Conservation (phyloP, 1,140 invertebrate species). For the Andricus grossulariae region DNA sequence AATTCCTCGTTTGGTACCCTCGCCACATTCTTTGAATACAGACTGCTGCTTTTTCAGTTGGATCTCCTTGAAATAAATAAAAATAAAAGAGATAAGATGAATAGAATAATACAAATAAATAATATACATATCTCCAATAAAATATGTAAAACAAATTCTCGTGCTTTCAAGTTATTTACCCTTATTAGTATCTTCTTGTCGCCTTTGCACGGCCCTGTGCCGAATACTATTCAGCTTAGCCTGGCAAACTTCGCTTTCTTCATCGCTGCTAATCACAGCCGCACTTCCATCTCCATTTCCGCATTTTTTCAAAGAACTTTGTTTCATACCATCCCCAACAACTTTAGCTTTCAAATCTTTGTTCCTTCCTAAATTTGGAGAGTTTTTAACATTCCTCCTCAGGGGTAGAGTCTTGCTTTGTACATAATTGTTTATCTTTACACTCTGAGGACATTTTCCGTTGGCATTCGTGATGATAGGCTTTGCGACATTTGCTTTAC, state of each 20-base stretch:
- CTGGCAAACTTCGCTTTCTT: conserved; percentile 79
- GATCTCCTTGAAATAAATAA: conserved; percentile 56
- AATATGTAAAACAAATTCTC: no score
- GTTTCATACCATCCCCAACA: conserved; percentile 59
- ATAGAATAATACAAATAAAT: background rate
- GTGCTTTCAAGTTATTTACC: conserved; percentile 48
- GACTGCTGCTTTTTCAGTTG: conserved; percentile 80
- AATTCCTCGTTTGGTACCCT: conserved; percentile 88
- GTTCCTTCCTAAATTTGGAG: conserved; percentile 63
- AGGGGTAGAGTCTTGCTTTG: conserved; percentile 67
- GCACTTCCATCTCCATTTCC: conserved; percentile 50
- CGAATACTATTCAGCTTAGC: conserved; percentile 79
- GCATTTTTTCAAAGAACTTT: conserved; percentile 52
- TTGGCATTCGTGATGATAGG: conserved; percentile 61
- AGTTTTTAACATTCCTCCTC: conserved; percentile 61
- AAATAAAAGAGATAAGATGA: conserved; percentile 24
- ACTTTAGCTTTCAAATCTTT: conserved; percentile 60
- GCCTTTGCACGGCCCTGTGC: conserved; percentile 77
- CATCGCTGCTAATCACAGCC: conserved; percentile 72
- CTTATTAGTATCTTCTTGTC: conserved; percentile 73
- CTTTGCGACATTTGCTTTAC: conserved; percentile 65
- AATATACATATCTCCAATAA: background rate
- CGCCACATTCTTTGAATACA: conserved; percentile 93
- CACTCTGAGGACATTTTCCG: conserved; percentile 66
- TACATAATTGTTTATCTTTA: conserved; percentile 73